These are phyloP conservation scores for Drosophila diplacantha DNA, from an alignment of 2,888 invertebrate genomes.

Conservation along the genomic window DNA sequence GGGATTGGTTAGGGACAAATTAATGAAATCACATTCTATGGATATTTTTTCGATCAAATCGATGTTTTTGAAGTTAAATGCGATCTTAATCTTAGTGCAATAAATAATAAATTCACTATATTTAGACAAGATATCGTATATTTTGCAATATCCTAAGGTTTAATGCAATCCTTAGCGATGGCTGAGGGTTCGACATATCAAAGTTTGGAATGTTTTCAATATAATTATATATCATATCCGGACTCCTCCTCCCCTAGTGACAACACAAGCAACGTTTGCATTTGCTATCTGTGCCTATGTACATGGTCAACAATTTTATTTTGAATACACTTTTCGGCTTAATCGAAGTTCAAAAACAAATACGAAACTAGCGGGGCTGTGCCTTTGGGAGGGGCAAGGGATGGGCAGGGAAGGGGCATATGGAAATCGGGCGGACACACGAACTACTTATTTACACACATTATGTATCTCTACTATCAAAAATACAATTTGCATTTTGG, in stretches of 20 bases:
- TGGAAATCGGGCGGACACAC: conserved; percentile 17
- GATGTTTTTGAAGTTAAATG: too few relatives aligned
- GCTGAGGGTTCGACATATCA: not conserved
- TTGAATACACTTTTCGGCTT: conserved; percentile 50
- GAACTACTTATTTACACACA: conserved; percentile 54
- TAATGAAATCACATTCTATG: not conserved
- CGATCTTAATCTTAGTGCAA: too few relatives aligned
- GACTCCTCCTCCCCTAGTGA: not conserved
- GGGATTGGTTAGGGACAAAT: too few relatives aligned
- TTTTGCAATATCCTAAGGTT: too few relatives aligned
- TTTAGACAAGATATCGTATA: not conserved
- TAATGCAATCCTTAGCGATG: not conserved
- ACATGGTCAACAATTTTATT: conserved; percentile 57
- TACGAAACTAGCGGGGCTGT: conserved; percentile 26
- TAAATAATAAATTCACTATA: too few relatives aligned
- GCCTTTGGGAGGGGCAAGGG: not conserved
- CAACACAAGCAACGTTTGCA: conserved; percentile 13
- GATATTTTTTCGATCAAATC: too few relatives aligned
- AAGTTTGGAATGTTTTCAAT: not conserved
- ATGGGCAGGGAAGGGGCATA: not conserved
- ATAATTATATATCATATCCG: not conserved
- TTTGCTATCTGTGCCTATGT: conserved; percentile 51
- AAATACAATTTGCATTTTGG: conserved; percentile 26
- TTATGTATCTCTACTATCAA: conserved; percentile 4
- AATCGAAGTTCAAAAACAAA: conserved; percentile 40